A percentile compares a stretch with the other conserved stretches of the same genome.
These are phyloP conservation scores for Serilophus lunatus DNA, from an alignment of 2,113 vertebrate genomes.

Conservation along the genomic window DNA sequence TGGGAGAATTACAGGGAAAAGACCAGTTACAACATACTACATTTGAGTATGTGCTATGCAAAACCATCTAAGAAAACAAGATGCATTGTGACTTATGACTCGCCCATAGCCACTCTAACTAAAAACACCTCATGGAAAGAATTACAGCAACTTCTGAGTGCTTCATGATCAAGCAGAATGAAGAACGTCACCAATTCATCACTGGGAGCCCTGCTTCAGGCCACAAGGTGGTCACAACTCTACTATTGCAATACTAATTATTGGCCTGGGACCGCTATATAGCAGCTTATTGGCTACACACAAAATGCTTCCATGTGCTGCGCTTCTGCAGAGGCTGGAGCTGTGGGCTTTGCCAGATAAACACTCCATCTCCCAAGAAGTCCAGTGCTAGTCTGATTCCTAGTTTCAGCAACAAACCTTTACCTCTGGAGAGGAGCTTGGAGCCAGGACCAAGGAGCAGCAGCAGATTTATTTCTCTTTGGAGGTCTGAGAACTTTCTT, in stretches of 20 bases:
- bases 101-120: background rate
- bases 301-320: constrained; percentile 18
- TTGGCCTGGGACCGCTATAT: background rate
- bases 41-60: background rate
- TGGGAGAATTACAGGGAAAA: background rate
- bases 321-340: background rate
- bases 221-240: background rate
- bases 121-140: background rate
- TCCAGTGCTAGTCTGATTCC: background rate
- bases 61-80: background rate
- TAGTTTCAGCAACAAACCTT: background rate
- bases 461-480: background rate
- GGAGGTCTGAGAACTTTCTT: background rate
- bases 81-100: background rate
- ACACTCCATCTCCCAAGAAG: background rate
- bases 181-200: background rate
- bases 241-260: background rate
- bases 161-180: background rate
- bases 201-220: background rate
- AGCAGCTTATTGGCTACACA: background rate
- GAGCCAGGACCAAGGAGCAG: background rate
- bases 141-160: background rate
- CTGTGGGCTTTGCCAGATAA: background rate
- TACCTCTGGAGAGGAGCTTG: background rate
- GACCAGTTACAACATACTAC: background rate